phyloP scores from a whole-genome alignment of 2,888 invertebrate species.

The Synanthedon formicaeformis region DNA sequence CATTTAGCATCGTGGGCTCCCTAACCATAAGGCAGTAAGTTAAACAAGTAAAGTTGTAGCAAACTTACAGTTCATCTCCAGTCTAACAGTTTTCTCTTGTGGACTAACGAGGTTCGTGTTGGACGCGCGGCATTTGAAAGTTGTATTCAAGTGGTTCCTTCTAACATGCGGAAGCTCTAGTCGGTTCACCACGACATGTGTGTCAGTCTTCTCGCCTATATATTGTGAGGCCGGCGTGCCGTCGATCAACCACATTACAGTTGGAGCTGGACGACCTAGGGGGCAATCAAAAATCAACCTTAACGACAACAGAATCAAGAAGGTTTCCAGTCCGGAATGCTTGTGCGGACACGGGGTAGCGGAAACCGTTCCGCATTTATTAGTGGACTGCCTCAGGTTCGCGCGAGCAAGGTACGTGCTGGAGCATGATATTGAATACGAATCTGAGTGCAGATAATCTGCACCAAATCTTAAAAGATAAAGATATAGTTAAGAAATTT shows the following conservation, averaged over 20 bases:
- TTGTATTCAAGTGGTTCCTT: slow-evolving; percentile 83
- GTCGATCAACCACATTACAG: slow-evolving; percentile 87
- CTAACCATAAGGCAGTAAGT: no score
- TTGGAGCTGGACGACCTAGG: slow-evolving; percentile 84
- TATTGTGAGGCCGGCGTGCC: slow-evolving; percentile 79
- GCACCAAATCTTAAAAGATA: no score
- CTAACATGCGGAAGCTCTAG: slow-evolving; percentile 80
- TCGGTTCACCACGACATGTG: slow-evolving; percentile 83
- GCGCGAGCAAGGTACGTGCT: no score
- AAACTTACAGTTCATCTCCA: slow-evolving; percentile 86
- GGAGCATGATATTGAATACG: no score
- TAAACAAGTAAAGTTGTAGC: background rate
- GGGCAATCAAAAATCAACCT: background rate
- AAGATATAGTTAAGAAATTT: no score
- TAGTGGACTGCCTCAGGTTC: no score
- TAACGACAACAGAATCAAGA: no score
- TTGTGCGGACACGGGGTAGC: no score
- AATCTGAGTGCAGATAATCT: no score
- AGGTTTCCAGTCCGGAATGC: no score
- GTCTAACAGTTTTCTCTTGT: slow-evolving; percentile 82
- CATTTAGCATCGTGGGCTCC: no score
- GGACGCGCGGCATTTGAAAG: slow-evolving; percentile 88
- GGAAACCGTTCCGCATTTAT: no score
- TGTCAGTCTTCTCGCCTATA: slow-evolving; percentile 76
- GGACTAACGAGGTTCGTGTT: slow-evolving; percentile 90